Percentiles rank a stretch among this genome's conserved stretches.
Conservation (phyloP, 2,888 invertebrate genomes). For the Andrena fulva region DNA sequence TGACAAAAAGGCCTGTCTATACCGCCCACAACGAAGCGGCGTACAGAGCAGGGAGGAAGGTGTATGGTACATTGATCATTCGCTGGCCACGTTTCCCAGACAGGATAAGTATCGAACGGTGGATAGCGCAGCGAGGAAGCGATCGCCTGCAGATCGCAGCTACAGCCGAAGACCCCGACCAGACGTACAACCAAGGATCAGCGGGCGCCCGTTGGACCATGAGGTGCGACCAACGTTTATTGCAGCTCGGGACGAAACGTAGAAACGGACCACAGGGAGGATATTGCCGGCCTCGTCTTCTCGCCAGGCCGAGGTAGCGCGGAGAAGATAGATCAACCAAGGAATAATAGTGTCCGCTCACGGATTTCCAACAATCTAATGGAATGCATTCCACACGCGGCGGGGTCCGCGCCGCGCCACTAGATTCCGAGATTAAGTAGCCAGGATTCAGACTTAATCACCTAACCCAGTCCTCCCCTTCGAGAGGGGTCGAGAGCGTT, state of each 20-base stretch:
- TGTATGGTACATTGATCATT: slow-evolving; percentile 9
- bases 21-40: slow-evolving; percentile 8
- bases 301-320: slow-evolving; percentile 14
- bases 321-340: slow-evolving; percentile 26
- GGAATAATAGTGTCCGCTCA: slow-evolving; percentile 16
- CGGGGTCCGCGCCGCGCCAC: neutral
- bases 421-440: slow-evolving; percentile 6
- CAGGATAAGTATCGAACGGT: slow-evolving; percentile 10
- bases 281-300: slow-evolving; percentile 18
- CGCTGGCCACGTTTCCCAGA: slow-evolving; percentile 4
- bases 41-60: neutral
- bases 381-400: slow-evolving; percentile 7
- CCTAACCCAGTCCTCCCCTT: neutral
- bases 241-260: slow-evolving; percentile 22
- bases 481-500: neutral
- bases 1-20: slow-evolving; percentile 10
- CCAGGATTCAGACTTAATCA: slow-evolving; percentile 2
- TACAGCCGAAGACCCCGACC: neutral
- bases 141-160: slow-evolving; percentile 5
- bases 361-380: slow-evolving; percentile 7
- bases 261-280: slow-evolving; percentile 23
- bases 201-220: slow-evolving; percentile 17
- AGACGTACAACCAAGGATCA: slow-evolving; percentile 11
- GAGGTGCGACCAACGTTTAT: slow-evolving; percentile 16
- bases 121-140: slow-evolving; percentile 13